Conservation (phyloP, 2,888 invertebrate species). For the Watsonalla binaria region DNA sequence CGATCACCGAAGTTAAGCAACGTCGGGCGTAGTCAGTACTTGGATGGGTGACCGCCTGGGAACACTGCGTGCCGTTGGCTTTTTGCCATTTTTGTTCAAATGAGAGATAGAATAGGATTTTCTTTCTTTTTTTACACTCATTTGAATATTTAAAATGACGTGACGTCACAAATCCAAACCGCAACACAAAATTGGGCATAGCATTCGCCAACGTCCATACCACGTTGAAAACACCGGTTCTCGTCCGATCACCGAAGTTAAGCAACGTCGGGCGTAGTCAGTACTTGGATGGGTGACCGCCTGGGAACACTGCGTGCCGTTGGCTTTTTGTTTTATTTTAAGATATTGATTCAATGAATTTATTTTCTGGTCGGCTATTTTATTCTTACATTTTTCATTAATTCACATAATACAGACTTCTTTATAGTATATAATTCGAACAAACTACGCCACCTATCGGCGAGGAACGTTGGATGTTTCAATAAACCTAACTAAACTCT, state of each 20-base stretch:
- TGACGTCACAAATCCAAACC: neutral
- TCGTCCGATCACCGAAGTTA: constrained; percentile 71
- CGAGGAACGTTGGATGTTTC: too few species aligned
- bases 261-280: constrained; percentile 65
- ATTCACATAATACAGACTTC: too few species aligned
- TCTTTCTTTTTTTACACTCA: neutral
- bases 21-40: constrained; percentile 66
- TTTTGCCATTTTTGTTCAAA: constrained; percentile 20
- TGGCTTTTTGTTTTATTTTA: constrained; percentile 38
- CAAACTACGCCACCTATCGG: too few species aligned
- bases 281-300: constrained; percentile 65
- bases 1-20: constrained; percentile 70
- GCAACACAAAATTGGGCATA: neutral
- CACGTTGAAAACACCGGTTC: constrained; percentile 47
- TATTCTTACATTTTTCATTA: too few species aligned
- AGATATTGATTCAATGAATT: too few species aligned
- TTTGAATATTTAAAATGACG: neutral
- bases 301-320: constrained; percentile 65
- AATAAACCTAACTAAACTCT: too few species aligned
- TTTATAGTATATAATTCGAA: too few species aligned
- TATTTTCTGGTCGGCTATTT: too few species aligned
- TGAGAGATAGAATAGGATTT: neutral
- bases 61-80: constrained; percentile 50
- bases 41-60: constrained; percentile 70
- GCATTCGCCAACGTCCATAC: constrained; percentile 17